A percentile compares a stretch with the other conserved stretches of the same genome.
These are phyloP conservation scores for Pagetopsis macropterus DNA, from an alignment of 2,797 vertebrate genomes.

Conservation along the genomic window DNA sequence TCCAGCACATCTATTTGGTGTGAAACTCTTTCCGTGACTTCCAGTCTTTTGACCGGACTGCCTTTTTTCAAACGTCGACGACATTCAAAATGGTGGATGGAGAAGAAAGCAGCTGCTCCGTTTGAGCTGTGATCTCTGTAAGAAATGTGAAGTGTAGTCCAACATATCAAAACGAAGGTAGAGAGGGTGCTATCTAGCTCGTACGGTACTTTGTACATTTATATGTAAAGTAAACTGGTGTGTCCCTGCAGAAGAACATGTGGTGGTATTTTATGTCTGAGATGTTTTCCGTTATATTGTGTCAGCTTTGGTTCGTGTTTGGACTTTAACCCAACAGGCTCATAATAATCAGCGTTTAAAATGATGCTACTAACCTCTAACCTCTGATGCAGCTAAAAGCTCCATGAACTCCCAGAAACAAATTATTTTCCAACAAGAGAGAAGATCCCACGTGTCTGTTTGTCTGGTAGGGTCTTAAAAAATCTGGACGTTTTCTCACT, in stretches of 20 bases:
- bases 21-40: slow-evolving; percentile 63
- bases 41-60: slow-evolving; percentile 69
- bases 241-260: slow-evolving; percentile 38
- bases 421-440: neutral
- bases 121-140: slow-evolving; percentile 36
- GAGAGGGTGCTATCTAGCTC: slow-evolving; percentile 52
- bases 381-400: slow-evolving; percentile 15
- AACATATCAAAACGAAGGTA: slow-evolving; percentile 73
- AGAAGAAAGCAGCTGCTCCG: slow-evolving; percentile 39
- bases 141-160: slow-evolving; percentile 44
- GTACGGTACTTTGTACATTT: slow-evolving; percentile 62
- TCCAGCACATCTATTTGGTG: slow-evolving; percentile 40
- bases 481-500: neutral
- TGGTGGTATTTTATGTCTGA: slow-evolving; percentile 45
- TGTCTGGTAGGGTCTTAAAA: neutral
- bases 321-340: slow-evolving; percentile 29
- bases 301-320: slow-evolving; percentile 37
- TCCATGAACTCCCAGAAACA: neutral
- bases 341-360: slow-evolving; percentile 33
- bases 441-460: neutral
- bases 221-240: slow-evolving; percentile 53
- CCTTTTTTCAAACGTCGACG: slow-evolving; percentile 65
- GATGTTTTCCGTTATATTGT: slow-evolving; percentile 32
- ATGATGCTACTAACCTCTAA: slow-evolving; percentile 13
- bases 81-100: slow-evolving; percentile 63